Base-by-base conservation (phyloP, 1,140 invertebrate species). In the Mya arenaria region DNA sequence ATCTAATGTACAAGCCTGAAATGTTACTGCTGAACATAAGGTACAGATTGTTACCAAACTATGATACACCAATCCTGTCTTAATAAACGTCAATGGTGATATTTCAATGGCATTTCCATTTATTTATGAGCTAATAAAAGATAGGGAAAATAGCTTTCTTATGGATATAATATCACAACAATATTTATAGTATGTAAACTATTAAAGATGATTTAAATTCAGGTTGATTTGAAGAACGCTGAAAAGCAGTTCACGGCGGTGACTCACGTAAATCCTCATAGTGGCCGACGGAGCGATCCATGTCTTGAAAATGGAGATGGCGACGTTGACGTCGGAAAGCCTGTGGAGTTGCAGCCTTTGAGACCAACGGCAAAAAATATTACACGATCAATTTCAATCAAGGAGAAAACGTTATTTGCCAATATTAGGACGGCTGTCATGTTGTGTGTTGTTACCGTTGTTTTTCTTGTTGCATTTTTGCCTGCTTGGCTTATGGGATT, bases 401-500 rank as follows among this genome's bases (percentile, higher is more conserved):
- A 73, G 60, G 82, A 86, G 74, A 84, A 85, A 58, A 88, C 84
- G 60, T 60, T 87, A 8, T 83, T 89, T 15, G 89, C 89, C 28
- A 91, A 92, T 69, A 88, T 92, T 10, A 87, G 88, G 74, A 91
- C 89, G 30, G 91, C 91, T 4, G 80, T 85, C 17, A 92, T 91
- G 89, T 62, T 92, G 23, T 92, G 90, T 71, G 88, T 91, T 0
- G 91, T 92, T 0, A 89, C 90, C 0, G 63, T 90, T 36, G 89
- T 90, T 0, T 92, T 91, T 52, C 84, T 92, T 8, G 81, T 91
- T 23, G 86, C 88, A 0, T 92, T 89, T 71, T 72, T 91, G 6
- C 91, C 91, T 8, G 86, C 89, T 0, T 90, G 88, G 89, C 65
- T 92, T 52, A 90, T 90, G 80, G 87, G 86, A 4, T 63, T 85